Evolutionary conservation across 37 sponge, comb jelly and placozoan species (phyloP).

Genomic region (Bolinopsis microptera): DNA sequence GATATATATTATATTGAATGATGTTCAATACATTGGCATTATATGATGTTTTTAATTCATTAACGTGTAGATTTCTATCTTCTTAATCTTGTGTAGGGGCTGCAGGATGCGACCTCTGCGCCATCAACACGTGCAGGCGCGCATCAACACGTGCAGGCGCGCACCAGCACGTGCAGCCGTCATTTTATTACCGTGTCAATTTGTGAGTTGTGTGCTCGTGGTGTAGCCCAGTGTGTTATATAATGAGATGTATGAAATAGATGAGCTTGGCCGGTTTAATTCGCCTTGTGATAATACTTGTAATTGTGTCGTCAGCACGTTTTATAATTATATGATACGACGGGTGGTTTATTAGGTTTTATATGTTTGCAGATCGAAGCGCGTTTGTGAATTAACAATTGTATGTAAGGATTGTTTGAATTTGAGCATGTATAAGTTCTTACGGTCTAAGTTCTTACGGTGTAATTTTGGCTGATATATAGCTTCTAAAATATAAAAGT

Average conservation of each 20-base stretch:
- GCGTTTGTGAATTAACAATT: neutral
- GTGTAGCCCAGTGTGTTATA: neutral
- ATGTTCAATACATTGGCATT: slow-evolving; percentile 21
- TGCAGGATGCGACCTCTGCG: neutral
- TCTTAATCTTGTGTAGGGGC: neutral
- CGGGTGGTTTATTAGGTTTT: neutral
- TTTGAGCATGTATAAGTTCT: neutral
- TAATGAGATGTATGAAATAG: neutral
- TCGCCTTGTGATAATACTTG: neutral
- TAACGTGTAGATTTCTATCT: neutral
- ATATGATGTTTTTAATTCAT: slow-evolving; percentile 37
- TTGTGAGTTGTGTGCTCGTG: neutral
- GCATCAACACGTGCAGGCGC: neutral
- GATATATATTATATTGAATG: slow-evolving; percentile 10
- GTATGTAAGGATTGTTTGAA: neutral
- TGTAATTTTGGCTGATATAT: neutral
- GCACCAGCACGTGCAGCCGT: neutral
- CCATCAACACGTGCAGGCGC: neutral
- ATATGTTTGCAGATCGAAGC: neutral
- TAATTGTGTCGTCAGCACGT: neutral
- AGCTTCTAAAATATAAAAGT: neutral
- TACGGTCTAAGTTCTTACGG: neutral
- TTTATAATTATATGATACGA: neutral
- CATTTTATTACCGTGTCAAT: neutral
- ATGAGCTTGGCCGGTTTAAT: too few relatives aligned